Conservation (phyloP, 2,113 vertebrate genomes). For the Egretta garzetta region DNA sequence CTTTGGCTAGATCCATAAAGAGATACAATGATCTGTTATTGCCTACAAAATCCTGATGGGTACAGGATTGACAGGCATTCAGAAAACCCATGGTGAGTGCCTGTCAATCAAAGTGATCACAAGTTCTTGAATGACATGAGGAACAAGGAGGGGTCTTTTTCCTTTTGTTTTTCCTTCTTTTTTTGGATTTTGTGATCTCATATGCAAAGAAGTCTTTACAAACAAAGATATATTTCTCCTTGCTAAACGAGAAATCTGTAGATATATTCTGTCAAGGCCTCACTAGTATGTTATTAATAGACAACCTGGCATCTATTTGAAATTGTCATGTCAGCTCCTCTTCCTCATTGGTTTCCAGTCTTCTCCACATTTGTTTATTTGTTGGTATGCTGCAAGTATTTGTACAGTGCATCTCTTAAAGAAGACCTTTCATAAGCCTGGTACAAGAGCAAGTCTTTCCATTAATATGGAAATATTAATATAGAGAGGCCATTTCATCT, state of each 20-base stretch:
- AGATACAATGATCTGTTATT: neutral
- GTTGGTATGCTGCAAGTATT: neutral
- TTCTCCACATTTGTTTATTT: neutral
- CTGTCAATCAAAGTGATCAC: neutral
- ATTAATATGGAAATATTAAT: too few species aligned
- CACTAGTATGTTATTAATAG: neutral
- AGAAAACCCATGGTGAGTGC: neutral
- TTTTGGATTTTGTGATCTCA: neutral
- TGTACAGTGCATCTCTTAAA: neutral
- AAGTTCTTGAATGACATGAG: neutral
- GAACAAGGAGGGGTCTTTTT: neutral
- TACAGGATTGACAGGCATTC: neutral
- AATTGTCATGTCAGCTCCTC: neutral
- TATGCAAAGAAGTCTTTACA: neutral
- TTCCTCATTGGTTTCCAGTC: neutral
- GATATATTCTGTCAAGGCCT: neutral
- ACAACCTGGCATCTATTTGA: neutral
- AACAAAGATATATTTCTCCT: neutral
- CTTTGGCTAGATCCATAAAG: neutral
- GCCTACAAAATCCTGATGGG: neutral
- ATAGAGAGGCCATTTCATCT: neutral
- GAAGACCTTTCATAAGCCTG: neutral
- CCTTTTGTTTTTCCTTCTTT: neutral
- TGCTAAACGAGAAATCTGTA: neutral
- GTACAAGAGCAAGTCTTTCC: neutral